phyloP scores from a whole-genome alignment of 2,888 invertebrate genomes.

The Cheiracanthium punctorium region DNA sequence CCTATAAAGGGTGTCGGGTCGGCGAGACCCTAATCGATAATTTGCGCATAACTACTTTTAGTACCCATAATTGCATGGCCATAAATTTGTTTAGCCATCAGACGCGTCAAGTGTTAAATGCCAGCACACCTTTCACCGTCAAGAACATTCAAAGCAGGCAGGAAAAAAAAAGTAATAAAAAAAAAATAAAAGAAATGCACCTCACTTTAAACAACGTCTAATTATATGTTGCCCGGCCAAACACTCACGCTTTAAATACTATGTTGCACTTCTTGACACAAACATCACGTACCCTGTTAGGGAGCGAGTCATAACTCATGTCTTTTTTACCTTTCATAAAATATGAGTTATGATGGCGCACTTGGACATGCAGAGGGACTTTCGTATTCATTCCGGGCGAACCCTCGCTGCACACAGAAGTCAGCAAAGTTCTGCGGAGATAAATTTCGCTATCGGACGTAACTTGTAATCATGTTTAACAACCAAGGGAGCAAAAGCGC shows the following conservation, averaged over 20 bases:
- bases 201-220: background rate
- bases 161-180: no score
- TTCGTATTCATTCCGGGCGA: no score
- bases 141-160: background rate
- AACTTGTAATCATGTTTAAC: slow-evolving; percentile 64
- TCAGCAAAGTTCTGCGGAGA: background rate
- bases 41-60: background rate
- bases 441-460: slow-evolving; percentile 46
- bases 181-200: background rate
- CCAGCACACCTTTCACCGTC: background rate
- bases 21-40: background rate
- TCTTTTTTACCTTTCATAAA: background rate
- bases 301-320: background rate
- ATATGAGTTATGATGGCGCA: background rate
- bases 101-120: background rate
- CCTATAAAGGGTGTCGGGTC: background rate
- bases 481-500: no score
- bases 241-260: background rate
- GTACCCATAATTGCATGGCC: background rate
- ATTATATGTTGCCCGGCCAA: background rate
- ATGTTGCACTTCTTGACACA: slow-evolving; percentile 41
- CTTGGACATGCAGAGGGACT: background rate
- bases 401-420: no score
- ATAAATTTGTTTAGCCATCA: background rate
- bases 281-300: slow-evolving; percentile 50